Percentiles rank a stretch among this genome's conserved stretches.
phyloP scores from a whole-genome alignment of 2,888 invertebrate genomes.

The Chalcosyrphus nemorum region DNA sequence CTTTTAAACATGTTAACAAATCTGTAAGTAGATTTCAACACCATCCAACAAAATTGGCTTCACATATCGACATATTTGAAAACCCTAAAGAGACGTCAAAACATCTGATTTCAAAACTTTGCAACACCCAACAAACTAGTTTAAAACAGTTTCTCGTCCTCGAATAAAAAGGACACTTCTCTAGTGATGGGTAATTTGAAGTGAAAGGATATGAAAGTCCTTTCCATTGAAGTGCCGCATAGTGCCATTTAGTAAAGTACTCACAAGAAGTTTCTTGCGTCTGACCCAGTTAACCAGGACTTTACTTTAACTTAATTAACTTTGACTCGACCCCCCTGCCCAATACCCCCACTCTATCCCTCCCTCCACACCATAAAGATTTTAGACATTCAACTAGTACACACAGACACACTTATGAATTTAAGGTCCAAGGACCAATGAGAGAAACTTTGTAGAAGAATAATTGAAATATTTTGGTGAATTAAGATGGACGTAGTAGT shows the following conservation, averaged over 20 bases:
- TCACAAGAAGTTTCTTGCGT: constrained; percentile 19
- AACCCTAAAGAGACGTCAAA: not conserved
- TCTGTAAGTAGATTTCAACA: no score
- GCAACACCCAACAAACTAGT: constrained; percentile 3
- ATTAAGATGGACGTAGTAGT: constrained; percentile 23
- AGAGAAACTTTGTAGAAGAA: constrained; percentile 7
- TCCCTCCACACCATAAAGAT: no score
- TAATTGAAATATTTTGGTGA: constrained; percentile 53
- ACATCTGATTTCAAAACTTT: constrained; percentile 40
- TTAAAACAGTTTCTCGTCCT: constrained; percentile 6
- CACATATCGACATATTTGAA: no score
- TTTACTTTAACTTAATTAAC: constrained; percentile 55
- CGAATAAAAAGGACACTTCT: constrained; percentile 20
- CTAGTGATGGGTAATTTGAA: constrained; percentile 33
- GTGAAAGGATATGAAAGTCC: constrained; percentile 20
- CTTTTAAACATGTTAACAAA: no score
- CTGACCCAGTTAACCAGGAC: constrained; percentile 49
- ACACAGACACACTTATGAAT: not conserved
- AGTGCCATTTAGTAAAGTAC: constrained; percentile 5
- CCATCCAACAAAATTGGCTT: no score
- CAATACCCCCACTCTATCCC: not conserved
- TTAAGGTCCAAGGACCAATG: not conserved
- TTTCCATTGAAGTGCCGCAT: constrained; percentile 30
- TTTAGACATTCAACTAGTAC: constrained; percentile 15
- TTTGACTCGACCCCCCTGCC: constrained; percentile 12